These are phyloP conservation scores for Tipula confusa DNA, from an alignment of 2,888 invertebrate species.

Conservation along the genomic window DNA sequence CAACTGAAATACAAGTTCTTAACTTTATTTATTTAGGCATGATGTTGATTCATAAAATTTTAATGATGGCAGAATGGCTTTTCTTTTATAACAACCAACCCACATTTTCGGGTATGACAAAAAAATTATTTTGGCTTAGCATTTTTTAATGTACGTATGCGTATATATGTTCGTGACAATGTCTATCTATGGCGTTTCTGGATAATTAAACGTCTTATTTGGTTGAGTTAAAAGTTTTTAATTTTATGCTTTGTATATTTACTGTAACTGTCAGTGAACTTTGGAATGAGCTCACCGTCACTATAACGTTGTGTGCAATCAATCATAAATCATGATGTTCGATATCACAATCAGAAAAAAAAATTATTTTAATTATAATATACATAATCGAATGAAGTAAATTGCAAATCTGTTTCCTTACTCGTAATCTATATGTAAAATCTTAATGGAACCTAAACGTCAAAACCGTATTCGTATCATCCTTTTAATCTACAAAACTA, in stretches of 20 bases:
- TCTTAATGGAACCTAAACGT: too few species aligned
- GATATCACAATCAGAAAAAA: not conserved
- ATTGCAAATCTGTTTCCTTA: too few species aligned
- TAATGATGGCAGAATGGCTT: not conserved
- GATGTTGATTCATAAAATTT: not conserved
- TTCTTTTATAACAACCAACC: conserved; percentile 16
- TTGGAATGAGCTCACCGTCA: not conserved
- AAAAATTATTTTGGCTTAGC: not conserved
- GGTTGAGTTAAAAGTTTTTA: not conserved
- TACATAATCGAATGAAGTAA: not conserved
- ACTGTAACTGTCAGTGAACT: not conserved
- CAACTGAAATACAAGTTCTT: not conserved
- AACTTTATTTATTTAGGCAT: not conserved
- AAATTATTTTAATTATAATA: not conserved
- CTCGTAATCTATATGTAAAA: too few species aligned
- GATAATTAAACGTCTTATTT: not conserved
- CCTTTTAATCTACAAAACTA: too few species aligned
- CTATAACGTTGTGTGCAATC: not conserved
- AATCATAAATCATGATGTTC: not conserved
- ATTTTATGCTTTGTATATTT: too few species aligned
- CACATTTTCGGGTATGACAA: conserved; percentile 25
- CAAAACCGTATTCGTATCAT: too few species aligned
- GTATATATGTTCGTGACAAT: not conserved
- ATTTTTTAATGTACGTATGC: not conserved
- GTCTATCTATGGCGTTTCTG: not conserved